Base-by-base conservation (phyloP, 92 coral and sea anemone species). In the Actinostola sp. region DNA sequence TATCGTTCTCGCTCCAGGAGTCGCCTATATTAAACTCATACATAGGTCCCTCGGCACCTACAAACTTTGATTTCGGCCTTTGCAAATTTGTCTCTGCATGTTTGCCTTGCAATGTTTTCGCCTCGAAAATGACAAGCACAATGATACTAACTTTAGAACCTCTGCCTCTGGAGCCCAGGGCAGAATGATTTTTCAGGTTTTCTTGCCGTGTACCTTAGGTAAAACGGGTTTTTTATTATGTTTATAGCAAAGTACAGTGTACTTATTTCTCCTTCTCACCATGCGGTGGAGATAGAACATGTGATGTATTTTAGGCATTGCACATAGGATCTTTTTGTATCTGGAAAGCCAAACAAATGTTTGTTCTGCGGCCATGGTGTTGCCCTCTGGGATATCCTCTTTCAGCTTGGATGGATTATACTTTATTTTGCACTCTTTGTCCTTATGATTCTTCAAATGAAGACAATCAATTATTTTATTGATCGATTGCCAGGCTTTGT, bases 251-350 rank as follows among this genome's bases (percentile, higher is more conserved):
- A 9, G 16, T 60, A 61, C 51, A 19, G 83, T 83, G 38, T 83
- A 83, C 8, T 11, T 16, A 52, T 16, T 83, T 83, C 83, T 17
- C 39, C 64, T 42, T 4, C 31, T 64, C 20, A 84, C 89, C 78
- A 84, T 77, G 17, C 84, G 14, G 32, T 71, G 84, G 1, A 77
- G 75, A 45, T 61, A 77, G 38, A 84, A 84, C 43, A 84, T 25
- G 36, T 84, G 84, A 46, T 72, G 84, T 26, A 71, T 62, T 30
- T 77, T 76, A 38, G 78, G 84, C 83, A 84, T 84, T 5, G 89
- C 82, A 24, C 66, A 67, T 41, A 81, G 21, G 33, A 82, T 75
- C 23, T 82, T 82, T 34, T 82, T 74, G 23, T 65, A 82, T 0
- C 82, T 56, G 8, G 77, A 57, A 0, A 61, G 39, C 87, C 87